These are phyloP conservation scores for Adoxophyes honmai DNA, from an alignment of 1,140 invertebrate genomes.

Conservation along the genomic window DNA sequence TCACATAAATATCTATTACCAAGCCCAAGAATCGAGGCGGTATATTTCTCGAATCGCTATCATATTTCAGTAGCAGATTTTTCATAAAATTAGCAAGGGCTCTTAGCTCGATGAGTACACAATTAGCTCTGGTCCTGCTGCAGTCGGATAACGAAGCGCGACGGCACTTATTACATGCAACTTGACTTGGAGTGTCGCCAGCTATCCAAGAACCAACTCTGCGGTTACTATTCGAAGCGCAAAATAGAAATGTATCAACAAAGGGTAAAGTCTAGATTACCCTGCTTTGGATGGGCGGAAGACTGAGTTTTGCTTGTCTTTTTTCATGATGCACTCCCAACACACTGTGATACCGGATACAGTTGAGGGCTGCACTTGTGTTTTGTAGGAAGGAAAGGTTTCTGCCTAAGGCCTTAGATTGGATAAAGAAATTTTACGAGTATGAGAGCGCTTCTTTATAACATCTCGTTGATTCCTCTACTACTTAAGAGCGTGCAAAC, in stretches of 20 bases:
- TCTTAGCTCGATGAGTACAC: constrained; percentile 39
- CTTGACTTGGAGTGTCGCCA: constrained; percentile 30
- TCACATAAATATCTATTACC: too few relatives aligned
- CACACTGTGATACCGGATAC: neutral
- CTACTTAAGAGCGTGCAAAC: too few relatives aligned
- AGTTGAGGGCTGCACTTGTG: constrained; percentile 7
- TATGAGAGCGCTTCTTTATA: too few relatives aligned
- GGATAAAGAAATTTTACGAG: too few relatives aligned
- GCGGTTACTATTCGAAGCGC: neutral
- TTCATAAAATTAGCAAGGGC: constrained; percentile 3
- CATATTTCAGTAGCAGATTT: neutral
- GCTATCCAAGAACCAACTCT: constrained; percentile 30
- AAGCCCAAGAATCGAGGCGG: too few relatives aligned
- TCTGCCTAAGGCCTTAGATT: neutral
- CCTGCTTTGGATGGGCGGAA: neutral
- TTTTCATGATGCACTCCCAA: constrained; percentile 11
- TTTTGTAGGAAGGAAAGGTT: neutral
- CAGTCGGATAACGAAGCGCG: constrained; percentile 61
- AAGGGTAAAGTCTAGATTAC: neutral
- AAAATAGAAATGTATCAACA: neutral
- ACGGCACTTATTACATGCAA: constrained; percentile 54
- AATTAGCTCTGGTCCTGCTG: constrained; percentile 59
- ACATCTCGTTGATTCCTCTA: too few relatives aligned
- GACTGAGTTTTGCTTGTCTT: neutral
- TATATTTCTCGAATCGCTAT: neutral